phyloP scores from a whole-genome alignment of 2,888 invertebrate genomes.

The Cheilosia impressa region DNA sequence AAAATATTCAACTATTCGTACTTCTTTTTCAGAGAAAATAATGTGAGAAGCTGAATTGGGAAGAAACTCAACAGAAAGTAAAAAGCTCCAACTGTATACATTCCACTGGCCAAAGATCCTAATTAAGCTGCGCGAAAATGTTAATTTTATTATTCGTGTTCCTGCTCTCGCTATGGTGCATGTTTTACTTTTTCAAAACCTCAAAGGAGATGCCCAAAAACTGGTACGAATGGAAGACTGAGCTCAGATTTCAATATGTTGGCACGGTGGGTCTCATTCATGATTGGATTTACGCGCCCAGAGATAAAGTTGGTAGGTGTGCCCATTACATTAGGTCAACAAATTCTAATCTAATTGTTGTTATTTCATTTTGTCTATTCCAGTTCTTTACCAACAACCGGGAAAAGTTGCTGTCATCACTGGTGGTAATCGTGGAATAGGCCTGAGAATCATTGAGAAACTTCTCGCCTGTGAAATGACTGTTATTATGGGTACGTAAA shows the following conservation, averaged over 20 bases:
- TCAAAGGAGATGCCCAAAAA: constrained; percentile 82
- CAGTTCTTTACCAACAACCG: constrained; percentile 87
- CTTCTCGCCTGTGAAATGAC: constrained; percentile 90
- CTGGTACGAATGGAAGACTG: constrained; percentile 83
- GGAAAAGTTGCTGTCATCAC: constrained; percentile 92
- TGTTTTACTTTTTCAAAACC: constrained; percentile 82
- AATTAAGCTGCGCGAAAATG: constrained; percentile 22
- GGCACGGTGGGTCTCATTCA: constrained; percentile 81
- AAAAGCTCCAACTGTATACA: neutral
- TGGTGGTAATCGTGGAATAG: constrained; percentile 94
- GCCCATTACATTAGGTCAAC: neutral
- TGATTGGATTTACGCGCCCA: constrained; percentile 79
- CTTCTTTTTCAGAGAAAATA: constrained; percentile 20
- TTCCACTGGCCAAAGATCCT: constrained; percentile 1
- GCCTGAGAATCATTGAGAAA: constrained; percentile 90
- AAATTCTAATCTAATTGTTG: neutral
- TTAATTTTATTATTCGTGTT: constrained; percentile 64
- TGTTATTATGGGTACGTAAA: constrained; percentile 88
- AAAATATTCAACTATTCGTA: neutral
- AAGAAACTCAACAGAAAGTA: neutral
- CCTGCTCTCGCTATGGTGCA: constrained; percentile 77
- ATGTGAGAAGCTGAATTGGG: constrained; percentile 17
- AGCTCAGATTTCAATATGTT: constrained; percentile 81
- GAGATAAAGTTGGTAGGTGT: constrained; percentile 82
- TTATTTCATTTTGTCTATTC: constrained; percentile 77